A percentile compares a stretch with the other conserved stretches of the same genome.
Conservation (phyloP, 2,888 invertebrate species). For the Meta bourneti region DNA sequence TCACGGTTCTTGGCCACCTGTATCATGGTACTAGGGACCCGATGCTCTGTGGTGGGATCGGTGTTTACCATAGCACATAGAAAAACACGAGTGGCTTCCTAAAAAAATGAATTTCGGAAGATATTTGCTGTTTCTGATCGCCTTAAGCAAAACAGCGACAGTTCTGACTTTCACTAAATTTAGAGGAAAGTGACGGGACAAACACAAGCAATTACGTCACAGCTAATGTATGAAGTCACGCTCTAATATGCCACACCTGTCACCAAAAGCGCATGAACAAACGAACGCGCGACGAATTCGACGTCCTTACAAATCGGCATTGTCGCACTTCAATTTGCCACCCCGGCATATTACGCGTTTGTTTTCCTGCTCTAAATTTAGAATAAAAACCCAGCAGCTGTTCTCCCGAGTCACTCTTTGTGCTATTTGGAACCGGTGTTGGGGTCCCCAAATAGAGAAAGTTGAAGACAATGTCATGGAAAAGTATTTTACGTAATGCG, state of each 20-base stretch:
- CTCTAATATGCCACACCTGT: conserved; percentile 38
- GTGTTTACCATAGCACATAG: no score
- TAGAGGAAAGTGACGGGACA: background rate
- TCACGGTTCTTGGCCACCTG: no score
- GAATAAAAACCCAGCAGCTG: background rate
- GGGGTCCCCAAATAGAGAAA: background rate
- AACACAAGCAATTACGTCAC: conserved; percentile 23
- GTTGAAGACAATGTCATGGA: background rate
- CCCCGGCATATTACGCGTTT: background rate
- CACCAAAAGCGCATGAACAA: conserved; percentile 32
- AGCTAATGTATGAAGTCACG: background rate
- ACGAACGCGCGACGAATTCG: conserved; percentile 32
- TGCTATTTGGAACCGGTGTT: background rate
- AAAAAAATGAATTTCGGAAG: no score
- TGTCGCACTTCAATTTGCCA: conserved; percentile 10
- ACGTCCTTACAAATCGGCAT: conserved; percentile 4
- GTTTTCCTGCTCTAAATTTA: conserved; percentile 26
- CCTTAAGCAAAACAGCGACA: background rate
- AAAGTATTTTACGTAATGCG: background rate
- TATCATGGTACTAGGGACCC: no score
- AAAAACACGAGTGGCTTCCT: no score
- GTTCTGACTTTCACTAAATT: conserved; percentile 2
- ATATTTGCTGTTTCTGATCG: no score
- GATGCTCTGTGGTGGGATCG: no score
- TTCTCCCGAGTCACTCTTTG: background rate